phyloP scores from a whole-genome alignment of 35 echinoderm and acorn worm genomes.

The Chiridota heheva region DNA sequence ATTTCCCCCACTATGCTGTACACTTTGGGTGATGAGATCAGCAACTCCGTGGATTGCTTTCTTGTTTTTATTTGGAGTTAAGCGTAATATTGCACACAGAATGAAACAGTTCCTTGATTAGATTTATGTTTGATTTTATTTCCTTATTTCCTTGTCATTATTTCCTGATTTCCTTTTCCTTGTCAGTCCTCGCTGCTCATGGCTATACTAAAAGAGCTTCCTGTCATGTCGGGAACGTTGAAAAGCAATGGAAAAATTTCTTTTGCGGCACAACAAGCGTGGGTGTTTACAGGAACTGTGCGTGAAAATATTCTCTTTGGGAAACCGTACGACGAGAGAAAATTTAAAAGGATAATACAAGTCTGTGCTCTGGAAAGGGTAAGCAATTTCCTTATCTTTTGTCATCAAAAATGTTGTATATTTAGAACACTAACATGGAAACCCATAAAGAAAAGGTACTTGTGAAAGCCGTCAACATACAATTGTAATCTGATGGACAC shows the following conservation, averaged over 20 bases:
- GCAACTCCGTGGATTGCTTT: too few relatives aligned
- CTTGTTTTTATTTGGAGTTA: too few relatives aligned
- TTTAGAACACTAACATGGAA: not conserved
- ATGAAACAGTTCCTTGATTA: too few relatives aligned
- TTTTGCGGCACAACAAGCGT: slow-evolving; percentile 84
- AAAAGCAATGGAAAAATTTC: slow-evolving; percentile 39
- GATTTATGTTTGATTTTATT: too few relatives aligned
- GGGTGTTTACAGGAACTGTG: slow-evolving; percentile 82
- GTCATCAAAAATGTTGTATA: not conserved
- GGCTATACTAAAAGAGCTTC: slow-evolving; percentile 82
- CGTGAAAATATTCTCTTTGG: slow-evolving; percentile 84
- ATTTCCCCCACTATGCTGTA: too few relatives aligned
- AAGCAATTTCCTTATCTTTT: slow-evolving; percentile 18
- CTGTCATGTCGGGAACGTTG: slow-evolving; percentile 43
- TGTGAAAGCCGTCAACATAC: too few relatives aligned
- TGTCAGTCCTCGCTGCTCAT: slow-evolving; percentile 73
- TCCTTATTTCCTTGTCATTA: too few relatives aligned
- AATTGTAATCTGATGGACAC: too few relatives aligned
- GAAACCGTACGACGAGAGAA: slow-evolving; percentile 53
- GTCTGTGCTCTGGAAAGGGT: slow-evolving; percentile 85
- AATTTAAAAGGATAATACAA: slow-evolving; percentile 58
- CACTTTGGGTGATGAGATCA: too few relatives aligned
- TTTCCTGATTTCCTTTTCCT: too few relatives aligned
- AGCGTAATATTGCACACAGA: too few relatives aligned
- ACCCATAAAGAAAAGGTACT: too few relatives aligned